A percentile compares a stretch with the other conserved stretches of the same genome.
These are phyloP conservation scores for Frieseomelitta varia DNA, from an alignment of 1,140 invertebrate genomes.

Conservation along the genomic window DNA sequence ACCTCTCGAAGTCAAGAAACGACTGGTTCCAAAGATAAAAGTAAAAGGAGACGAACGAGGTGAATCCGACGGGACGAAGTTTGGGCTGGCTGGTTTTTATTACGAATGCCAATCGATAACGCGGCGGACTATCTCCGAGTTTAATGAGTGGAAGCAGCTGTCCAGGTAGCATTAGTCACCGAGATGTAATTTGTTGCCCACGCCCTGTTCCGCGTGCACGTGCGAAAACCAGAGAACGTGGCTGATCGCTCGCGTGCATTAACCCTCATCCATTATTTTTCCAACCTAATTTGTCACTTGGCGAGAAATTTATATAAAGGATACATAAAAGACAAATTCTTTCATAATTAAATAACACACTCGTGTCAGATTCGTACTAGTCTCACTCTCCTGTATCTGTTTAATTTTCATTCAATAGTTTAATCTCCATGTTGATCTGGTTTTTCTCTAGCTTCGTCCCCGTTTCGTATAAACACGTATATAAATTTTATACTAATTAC, in stretches of 20 bases:
- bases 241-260: neutral
- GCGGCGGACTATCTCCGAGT: conserved; percentile 2
- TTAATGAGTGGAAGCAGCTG: conserved; percentile 43
- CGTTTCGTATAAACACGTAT: too few species aligned
- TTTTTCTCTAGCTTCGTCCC: too few species aligned
- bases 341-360: too few species aligned
- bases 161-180: conserved; percentile 42
- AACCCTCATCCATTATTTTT: neutral
- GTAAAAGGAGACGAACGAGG: neutral
- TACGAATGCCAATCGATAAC: conserved; percentile 41
- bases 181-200: conserved; percentile 37
- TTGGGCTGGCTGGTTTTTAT: conserved; percentile 18
- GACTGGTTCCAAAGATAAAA: too few species aligned
- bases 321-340: too few species aligned
- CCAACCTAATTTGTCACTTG: too few species aligned
- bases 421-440: too few species aligned
- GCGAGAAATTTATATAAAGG: too few species aligned
- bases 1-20: neutral
- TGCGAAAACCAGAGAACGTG: neutral
- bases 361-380: too few species aligned
- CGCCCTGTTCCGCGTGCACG: neutral
- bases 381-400: too few species aligned
- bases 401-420: too few species aligned
- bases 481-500: too few species aligned
- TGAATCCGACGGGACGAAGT: neutral